Percentiles rank a stretch among this genome's conserved stretches.
These are phyloP conservation scores for Myotis daubentonii DNA, from an alignment of 2,797 vertebrate genomes.

Conservation along the genomic window DNA sequence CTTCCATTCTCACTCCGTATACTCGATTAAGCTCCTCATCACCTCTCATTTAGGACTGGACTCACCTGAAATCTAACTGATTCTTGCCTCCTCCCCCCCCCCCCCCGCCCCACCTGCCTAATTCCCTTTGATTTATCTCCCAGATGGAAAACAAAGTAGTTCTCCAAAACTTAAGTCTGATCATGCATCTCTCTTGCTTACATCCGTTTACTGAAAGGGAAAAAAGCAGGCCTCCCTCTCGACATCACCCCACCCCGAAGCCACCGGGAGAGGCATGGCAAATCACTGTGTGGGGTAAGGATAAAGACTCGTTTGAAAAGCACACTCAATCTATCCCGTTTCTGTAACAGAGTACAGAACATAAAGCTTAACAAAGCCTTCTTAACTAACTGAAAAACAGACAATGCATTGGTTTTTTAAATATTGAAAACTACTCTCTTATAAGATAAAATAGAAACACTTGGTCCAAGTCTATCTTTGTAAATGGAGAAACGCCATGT, in stretches of 20 bases:
- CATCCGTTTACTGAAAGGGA: background rate
- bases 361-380: conserved; percentile 5
- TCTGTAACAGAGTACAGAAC: background rate
- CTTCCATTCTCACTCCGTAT: background rate
- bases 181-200: background rate
- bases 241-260: background rate
- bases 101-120: background rate
- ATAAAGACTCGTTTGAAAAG: background rate
- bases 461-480: conserved; percentile 22
- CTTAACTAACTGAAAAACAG: background rate
- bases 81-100: background rate
- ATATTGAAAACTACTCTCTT: background rate
- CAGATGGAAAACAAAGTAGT: background rate
- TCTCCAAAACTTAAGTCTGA: background rate
- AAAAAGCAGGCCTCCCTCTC: background rate
- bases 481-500: background rate
- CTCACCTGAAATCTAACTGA: background rate
- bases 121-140: background rate
- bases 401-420: background rate
- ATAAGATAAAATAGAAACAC: background rate
- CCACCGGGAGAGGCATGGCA: background rate
- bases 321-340: background rate
- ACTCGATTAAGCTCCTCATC: background rate
- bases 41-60: background rate
- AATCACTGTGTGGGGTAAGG: background rate